These are phyloP conservation scores for Harpagus bidentatus DNA, from an alignment of 2,113 vertebrate genomes.

Conservation along the genomic window DNA sequence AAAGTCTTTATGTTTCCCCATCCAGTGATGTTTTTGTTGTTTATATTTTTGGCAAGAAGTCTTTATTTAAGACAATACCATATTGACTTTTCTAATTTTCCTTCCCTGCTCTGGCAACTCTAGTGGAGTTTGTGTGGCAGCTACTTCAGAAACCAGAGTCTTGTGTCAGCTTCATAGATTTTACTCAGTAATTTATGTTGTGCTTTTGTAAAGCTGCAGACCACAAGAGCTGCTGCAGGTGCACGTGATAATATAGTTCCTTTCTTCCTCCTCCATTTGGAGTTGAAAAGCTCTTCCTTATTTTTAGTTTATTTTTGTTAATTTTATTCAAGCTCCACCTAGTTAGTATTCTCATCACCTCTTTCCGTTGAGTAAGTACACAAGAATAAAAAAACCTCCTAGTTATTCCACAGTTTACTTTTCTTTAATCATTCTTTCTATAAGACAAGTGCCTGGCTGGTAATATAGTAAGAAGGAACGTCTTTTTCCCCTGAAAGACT, in stretches of 20 bases:
- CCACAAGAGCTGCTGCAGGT: neutral
- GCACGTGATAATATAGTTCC: neutral
- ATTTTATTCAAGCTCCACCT: neutral
- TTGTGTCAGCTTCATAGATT: neutral
- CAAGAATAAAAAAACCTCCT: neutral
- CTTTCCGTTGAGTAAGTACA: neutral
- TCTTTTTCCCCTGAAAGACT: neutral
- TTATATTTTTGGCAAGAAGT: neutral
- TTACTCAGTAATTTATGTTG: neutral
- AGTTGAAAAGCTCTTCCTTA: neutral
- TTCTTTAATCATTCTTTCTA: neutral
- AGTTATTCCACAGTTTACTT: neutral
- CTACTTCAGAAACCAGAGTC: neutral
- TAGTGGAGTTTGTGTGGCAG: neutral
- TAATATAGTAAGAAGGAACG: neutral
- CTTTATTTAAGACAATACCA: neutral
- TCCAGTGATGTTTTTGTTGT: neutral
- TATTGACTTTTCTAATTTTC: neutral
- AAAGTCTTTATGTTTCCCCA: neutral
- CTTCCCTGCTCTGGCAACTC: neutral
- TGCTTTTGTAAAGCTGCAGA: neutral
- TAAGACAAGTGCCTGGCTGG: neutral
- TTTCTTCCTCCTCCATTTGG: neutral
- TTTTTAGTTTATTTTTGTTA: constrained; percentile 12
- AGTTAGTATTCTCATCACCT: neutral